phyloP scores from a whole-genome alignment of 1,140 invertebrate species.

The Coenobita brevimanus region DNA sequence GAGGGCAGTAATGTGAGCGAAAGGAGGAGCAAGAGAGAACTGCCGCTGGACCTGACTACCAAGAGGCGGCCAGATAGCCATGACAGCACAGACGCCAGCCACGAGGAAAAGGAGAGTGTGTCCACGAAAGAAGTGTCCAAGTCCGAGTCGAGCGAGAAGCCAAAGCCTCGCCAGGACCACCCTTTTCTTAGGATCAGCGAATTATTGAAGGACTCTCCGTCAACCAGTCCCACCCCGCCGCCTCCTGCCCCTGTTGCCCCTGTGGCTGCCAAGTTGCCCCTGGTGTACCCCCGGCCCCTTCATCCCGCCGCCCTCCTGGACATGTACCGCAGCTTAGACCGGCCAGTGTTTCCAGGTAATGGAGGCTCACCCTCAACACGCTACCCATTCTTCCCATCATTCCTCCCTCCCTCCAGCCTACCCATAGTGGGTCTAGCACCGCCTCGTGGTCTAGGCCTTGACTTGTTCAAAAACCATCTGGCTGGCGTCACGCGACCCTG shows the following conservation, averaged over 20 bases:
- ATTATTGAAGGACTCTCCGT: conserved; percentile 44
- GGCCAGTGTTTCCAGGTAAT: conserved; percentile 12
- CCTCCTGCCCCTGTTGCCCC: not conserved
- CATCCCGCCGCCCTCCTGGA: conserved; percentile 53
- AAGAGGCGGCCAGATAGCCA: conserved; percentile 34
- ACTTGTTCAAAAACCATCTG: conserved; percentile 51
- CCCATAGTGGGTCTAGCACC: not conserved
- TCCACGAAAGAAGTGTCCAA: conserved; percentile 3
- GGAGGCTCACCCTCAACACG: conserved; percentile 12
- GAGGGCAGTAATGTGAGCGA: not conserved
- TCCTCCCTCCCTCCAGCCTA: conserved; percentile 31
- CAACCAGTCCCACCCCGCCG: not conserved
- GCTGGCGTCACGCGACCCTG: conserved; percentile 25
- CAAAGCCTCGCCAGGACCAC: conserved; percentile 30
- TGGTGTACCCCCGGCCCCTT: conserved; percentile 49
- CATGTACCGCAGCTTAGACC: conserved; percentile 50
- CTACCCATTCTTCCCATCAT: conserved; percentile 37
- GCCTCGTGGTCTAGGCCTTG: not conserved
- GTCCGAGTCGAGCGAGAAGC: not conserved
- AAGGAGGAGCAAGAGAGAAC: conserved; percentile 4
- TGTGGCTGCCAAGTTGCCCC: conserved; percentile 24
- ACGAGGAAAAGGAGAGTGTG: not conserved
- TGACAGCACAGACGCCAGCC: not conserved
- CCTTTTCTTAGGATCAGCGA: conserved; percentile 54
- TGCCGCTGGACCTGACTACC: conserved; percentile 44